Base-by-base conservation (phyloP, 1,140 invertebrate genomes). In the Anoplophora glabripennis region DNA sequence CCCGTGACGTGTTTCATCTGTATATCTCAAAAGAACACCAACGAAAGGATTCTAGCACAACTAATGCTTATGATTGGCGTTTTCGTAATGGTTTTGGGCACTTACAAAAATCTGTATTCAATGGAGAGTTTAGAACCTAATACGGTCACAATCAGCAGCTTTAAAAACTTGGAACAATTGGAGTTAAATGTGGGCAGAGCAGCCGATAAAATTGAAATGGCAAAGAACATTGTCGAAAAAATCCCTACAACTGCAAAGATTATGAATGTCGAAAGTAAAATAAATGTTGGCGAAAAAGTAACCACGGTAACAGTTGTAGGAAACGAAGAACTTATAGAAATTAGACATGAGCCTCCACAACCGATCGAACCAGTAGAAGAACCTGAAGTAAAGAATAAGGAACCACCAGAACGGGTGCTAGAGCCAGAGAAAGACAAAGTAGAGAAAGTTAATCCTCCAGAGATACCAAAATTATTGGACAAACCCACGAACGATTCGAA, bases 71-170 rank as follows among this genome's bases (percentile, higher is more conserved):
- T 89, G 18, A 76, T 90, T 69, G 92, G 92, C 0, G 77, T 93
- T 8, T 81, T 86, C 34, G 86, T 94, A 36, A 86, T 95, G 83
- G 81, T 94, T 7, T 77, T 93, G 14, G 91, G 92, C 59, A 94
- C 93, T 0, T 94, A 90, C 71, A 89, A 90, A 4, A 94, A 92
- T 75, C 75, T 95, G 35, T 85, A 85, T 74, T 87, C 89, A 1
- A 84, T 87, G 3, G 89, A 90, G 7, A 61, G 41, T 52, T 59
- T 78, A 84, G 63, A 67, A 73, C 67, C 64, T 71, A 33, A 34
- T 0, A 37, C 11, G 7, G 47, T 33, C 38, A 41, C 42, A 18
- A 15, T 14, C 4, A 52, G 40, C 36, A 35, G 11, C 18, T 41
- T n/a, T 10, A 11, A 38, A 15, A 53, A 38, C 4, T 36, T 3